These are phyloP conservation scores for Microtus montanus DNA, from an alignment of 2,113 vertebrate species.

Conservation along the genomic window DNA sequence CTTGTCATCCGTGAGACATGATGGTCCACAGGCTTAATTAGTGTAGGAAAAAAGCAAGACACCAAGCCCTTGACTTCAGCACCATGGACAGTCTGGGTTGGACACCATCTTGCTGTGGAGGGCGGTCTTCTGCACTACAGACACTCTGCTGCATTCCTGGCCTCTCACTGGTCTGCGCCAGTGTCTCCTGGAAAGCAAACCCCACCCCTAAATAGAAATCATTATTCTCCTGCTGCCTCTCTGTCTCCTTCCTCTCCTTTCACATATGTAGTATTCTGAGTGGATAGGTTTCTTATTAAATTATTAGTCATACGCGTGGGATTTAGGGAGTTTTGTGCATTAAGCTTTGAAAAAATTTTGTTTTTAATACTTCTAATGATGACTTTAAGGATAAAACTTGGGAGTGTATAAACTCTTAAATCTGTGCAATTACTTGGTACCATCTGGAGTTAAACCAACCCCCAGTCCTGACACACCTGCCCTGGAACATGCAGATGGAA, in stretches of 20 bases:
- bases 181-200: background rate
- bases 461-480: background rate
- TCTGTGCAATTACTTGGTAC: slow-evolving; percentile 27
- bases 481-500: background rate
- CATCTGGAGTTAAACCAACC: slow-evolving; percentile 22
- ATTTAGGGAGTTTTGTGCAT: background rate
- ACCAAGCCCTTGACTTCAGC: background rate
- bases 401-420: slow-evolving; percentile 19
- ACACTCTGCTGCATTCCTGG: background rate
- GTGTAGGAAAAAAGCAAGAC: background rate
- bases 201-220: background rate
- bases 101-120: background rate
- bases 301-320: background rate
- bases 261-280: background rate
- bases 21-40: background rate
- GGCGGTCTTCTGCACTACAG: background rate
- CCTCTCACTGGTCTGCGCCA: background rate
- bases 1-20: background rate
- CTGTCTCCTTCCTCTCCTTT: no score
- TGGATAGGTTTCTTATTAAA: slow-evolving; percentile 28
- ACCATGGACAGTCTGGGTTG: background rate
- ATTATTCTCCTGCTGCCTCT: background rate
- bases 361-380: background rate
- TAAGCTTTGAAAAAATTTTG: slow-evolving; percentile 8
- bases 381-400: slow-evolving; percentile 57